These are phyloP conservation scores for Dasyprocta punctata DNA, from an alignment of 2,113 vertebrate genomes.

Conservation along the genomic window DNA sequence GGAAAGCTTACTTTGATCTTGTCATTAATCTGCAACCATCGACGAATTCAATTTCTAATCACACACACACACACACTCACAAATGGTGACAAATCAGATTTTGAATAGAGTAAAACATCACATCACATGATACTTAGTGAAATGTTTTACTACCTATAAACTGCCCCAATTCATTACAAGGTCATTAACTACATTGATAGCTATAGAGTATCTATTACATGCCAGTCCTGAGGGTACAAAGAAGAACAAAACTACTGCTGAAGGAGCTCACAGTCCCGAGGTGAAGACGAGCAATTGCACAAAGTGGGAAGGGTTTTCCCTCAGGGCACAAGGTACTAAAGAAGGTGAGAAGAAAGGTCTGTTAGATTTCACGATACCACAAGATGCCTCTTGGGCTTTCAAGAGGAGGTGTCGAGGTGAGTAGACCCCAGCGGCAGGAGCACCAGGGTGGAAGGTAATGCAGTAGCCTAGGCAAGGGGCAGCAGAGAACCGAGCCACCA, in stretches of 20 bases:
- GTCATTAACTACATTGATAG: background rate
- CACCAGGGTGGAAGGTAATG: background rate
- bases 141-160: background rate
- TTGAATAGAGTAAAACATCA: background rate
- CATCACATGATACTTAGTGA: background rate
- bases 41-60: background rate
- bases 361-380: background rate
- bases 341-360: background rate
- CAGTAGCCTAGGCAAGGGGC: background rate
- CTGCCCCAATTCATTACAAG: background rate
- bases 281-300: background rate
- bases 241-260: background rate
- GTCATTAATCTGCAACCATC: background rate
- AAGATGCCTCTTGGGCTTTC: background rate
- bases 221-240: background rate
- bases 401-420: background rate
- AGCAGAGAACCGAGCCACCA: background rate
- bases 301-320: background rate
- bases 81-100: background rate
- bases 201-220: background rate
- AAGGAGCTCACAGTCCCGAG: background rate
- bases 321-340: background rate
- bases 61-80: background rate
- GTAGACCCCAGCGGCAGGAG: background rate
- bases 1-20: constrained; percentile 17